These are phyloP conservation scores for Eupithecia insigniata DNA, from an alignment of 2,888 invertebrate species.

Conservation along the genomic window DNA sequence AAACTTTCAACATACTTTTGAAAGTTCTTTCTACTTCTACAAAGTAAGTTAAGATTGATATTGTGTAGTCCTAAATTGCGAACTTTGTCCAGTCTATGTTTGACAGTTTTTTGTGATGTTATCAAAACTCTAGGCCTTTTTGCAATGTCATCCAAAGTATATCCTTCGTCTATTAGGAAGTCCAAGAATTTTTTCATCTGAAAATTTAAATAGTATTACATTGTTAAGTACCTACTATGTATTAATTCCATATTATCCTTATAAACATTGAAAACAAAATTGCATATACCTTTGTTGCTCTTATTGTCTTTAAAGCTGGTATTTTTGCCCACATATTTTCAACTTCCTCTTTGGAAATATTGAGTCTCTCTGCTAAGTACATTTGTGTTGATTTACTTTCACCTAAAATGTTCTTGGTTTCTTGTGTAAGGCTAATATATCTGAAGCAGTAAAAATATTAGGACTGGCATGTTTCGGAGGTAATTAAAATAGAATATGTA, in stretches of 20 bases:
- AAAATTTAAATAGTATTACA: conserved; percentile 35
- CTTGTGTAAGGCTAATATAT: conserved; percentile 66
- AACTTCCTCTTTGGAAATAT: conserved; percentile 72
- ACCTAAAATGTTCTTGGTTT: conserved; percentile 79
- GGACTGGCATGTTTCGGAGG: not conserved
- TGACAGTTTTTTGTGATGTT: conserved; percentile 83
- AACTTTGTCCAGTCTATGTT: conserved; percentile 78
- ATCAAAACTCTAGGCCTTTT: conserved; percentile 82
- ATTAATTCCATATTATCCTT: not conserved
- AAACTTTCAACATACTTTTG: conserved; percentile 75
- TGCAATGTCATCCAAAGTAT: conserved; percentile 79
- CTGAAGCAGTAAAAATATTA: conserved; percentile 52
- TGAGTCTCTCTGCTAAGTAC: conserved; percentile 82
- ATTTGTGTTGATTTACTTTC: conserved; percentile 76
- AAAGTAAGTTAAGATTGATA: conserved; percentile 81
- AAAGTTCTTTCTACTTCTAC: conserved; percentile 83
- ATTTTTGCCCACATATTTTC: conserved; percentile 78
- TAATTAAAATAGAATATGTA: not conserved
- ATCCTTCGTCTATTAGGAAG: conserved; percentile 82
- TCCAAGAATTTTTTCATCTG: conserved; percentile 85
- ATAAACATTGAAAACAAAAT: not conserved
- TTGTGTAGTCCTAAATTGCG: conserved; percentile 74
- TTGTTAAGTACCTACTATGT: no score
- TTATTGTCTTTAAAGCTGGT: conserved; percentile 80
- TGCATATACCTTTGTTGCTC: conserved; percentile 80